These are phyloP conservation scores for Empis stercorea DNA, from an alignment of 2,888 invertebrate genomes.

Conservation along the genomic window DNA sequence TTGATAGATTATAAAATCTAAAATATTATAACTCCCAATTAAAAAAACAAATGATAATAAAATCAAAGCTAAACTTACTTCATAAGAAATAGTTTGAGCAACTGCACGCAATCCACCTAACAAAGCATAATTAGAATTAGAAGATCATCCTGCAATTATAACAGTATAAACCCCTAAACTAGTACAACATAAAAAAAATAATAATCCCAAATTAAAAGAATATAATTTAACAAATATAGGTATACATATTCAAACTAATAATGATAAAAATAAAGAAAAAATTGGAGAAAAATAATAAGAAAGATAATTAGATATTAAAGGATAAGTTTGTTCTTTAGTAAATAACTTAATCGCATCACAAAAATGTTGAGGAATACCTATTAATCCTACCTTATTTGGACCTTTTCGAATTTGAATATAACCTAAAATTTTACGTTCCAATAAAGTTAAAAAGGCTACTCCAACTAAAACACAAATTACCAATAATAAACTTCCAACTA, in stretches of 20 bases:
- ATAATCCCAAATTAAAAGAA: slow-evolving; percentile 44
- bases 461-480: slow-evolving; percentile 48
- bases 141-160: slow-evolving; percentile 52
- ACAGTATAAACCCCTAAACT: slow-evolving; percentile 51
- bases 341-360: slow-evolving; percentile 61
- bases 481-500: slow-evolving; percentile 40
- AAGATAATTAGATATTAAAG: slow-evolving; percentile 45
- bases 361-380: slow-evolving; percentile 58
- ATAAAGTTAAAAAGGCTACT: slow-evolving; percentile 57
- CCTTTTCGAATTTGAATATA: slow-evolving; percentile 63
- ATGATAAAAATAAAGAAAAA: slow-evolving; percentile 44
- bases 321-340: slow-evolving; percentile 48
- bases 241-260: slow-evolving; percentile 45
- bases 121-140: slow-evolving; percentile 60
- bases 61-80: slow-evolving; percentile 55
- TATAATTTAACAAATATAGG: slow-evolving; percentile 43
- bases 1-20: slow-evolving; percentile 40
- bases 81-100: slow-evolving; percentile 66
- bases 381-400: slow-evolving; percentile 53
- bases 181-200: slow-evolving; percentile 53
- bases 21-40: slow-evolving; percentile 43
- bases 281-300: slow-evolving; percentile 48
- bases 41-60: slow-evolving; percentile 46
- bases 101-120: slow-evolving; percentile 53
- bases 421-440: slow-evolving; percentile 57